Evolutionary conservation across 2,888 invertebrate species (phyloP).

Genomic region (Spatulosminthurus flaviceps): DNA sequence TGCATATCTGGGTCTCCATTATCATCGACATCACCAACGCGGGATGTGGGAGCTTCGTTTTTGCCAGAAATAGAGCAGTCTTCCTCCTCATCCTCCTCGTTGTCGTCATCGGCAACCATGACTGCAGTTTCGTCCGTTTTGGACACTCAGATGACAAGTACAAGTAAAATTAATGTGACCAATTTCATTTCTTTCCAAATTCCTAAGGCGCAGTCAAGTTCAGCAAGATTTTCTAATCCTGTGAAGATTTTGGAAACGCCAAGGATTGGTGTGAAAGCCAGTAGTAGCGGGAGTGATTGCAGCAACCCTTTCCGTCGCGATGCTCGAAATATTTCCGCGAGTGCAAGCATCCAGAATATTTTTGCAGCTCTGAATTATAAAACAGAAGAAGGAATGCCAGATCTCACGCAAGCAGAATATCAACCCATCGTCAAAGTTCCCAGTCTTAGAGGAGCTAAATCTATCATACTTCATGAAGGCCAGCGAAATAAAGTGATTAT

Average conservation of each 20-base stretch:
- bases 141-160: slow-evolving; percentile 41
- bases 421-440: slow-evolving; percentile 50
- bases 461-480: slow-evolving; percentile 48
- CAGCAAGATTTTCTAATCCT: slow-evolving; percentile 22
- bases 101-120: slow-evolving; percentile 36
- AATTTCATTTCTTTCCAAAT: slow-evolving; percentile 50
- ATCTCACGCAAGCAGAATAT: slow-evolving; percentile 47
- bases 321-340: slow-evolving; percentile 21
- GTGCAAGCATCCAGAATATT: slow-evolving; percentile 45
- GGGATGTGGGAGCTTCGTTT: slow-evolving; percentile 35
- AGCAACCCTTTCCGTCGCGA: slow-evolving; percentile 28
- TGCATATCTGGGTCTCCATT: slow-evolving; percentile 49
- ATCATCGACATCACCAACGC: slow-evolving; percentile 33
- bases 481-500: slow-evolving; percentile 51
- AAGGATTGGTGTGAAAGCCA: slow-evolving; percentile 9
- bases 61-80: slow-evolving; percentile 34
- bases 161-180: slow-evolving; percentile 46
- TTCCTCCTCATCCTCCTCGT: slow-evolving; percentile 28
- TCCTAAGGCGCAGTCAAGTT: slow-evolving; percentile 34
- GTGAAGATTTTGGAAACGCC: slow-evolving; percentile 28
- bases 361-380: slow-evolving; percentile 48
- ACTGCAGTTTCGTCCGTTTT: slow-evolving; percentile 45
- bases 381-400: slow-evolving; percentile 36
- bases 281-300: not conserved
- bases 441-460: slow-evolving; percentile 45